phyloP scores from a whole-genome alignment of 2,113 vertebrate species.

The Trematocara unimaculatum region DNA sequence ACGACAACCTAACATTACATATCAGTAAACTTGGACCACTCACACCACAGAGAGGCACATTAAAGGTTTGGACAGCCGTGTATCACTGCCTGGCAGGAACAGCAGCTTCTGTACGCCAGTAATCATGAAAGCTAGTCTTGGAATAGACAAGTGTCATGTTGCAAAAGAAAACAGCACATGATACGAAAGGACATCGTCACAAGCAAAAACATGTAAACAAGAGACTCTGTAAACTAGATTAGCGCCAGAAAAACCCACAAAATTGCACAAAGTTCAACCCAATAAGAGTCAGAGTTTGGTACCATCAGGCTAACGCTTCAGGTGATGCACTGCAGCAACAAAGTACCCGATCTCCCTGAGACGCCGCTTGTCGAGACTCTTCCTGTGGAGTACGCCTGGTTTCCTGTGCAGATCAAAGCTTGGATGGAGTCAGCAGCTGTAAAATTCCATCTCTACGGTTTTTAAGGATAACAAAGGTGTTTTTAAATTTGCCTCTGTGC shows the following conservation, averaged over 20 bases:
- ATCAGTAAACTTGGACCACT: background rate
- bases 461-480: background rate
- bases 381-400: constrained; percentile 19
- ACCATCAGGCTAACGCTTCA: background rate
- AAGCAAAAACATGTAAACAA: background rate
- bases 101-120: constrained; percentile 19
- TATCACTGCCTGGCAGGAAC: constrained; percentile 25
- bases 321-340: background rate
- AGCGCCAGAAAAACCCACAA: background rate
- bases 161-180: constrained; percentile 49
- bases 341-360: background rate
- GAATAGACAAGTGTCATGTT: constrained; percentile 68
- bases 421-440: background rate
- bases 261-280: constrained; percentile 13
- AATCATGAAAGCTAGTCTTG: constrained; percentile 48
- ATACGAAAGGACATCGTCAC: constrained; percentile 12
- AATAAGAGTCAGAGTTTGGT: background rate
- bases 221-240: background rate
- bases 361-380: background rate
- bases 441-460: constrained; percentile 2
- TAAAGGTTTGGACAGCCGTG: background rate
- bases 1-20: background rate
- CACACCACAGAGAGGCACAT: background rate
- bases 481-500: background rate
- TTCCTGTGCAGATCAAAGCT: constrained; percentile 50